Base-by-base conservation (phyloP, 2,888 invertebrate species). In the Plutella xylostella region DNA sequence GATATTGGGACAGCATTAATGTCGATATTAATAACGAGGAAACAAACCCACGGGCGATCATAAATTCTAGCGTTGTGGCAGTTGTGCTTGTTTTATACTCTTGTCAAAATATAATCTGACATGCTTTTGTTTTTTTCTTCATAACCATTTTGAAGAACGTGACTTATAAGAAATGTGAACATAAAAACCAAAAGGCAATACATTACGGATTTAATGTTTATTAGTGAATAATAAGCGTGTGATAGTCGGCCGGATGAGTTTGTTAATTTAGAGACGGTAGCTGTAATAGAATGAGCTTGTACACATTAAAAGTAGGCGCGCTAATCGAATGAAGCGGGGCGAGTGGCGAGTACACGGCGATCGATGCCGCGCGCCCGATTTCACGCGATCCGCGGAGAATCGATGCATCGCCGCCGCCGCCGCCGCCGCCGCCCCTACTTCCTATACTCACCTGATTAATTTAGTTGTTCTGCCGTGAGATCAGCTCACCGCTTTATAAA, bases 1-100 rank as follows among this genome's bases (percentile, higher is more conserved):
- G 76, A 79, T 79, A 80, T 80, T 77, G 80, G 79, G 73, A 77
- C 70, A 69, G 68, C 63, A 77, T 79, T 79, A 79, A 80, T 76
- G 79, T 79, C 67, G 70, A 80, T 79, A 78, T 80, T 82, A 78
- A 80, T 80, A 78, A 68, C 59, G 57, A 71, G 75, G 74, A 77
- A 74, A 72, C 71, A 60, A 57, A 55, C 65, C 50, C 48, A 62
- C 65, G 61, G 66, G 68, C 60, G 61, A 60, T 58, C 64, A 74
- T 83, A 82, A 82, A 80, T 80, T 76, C 49, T 49, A 51, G 63
- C 69, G 71, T 73, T 68, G 53, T 57, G 68, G 60, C 65, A 62
- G 61, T 54, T 42, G 55, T 62, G 55, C 60, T 62, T 58, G 60
- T 68, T 64, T 63, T 63, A 63, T 62, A 60, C 62, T 57, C 56